Base-by-base conservation (phyloP, 2,797 vertebrate species). In the Lateolabrax maculatus region DNA sequence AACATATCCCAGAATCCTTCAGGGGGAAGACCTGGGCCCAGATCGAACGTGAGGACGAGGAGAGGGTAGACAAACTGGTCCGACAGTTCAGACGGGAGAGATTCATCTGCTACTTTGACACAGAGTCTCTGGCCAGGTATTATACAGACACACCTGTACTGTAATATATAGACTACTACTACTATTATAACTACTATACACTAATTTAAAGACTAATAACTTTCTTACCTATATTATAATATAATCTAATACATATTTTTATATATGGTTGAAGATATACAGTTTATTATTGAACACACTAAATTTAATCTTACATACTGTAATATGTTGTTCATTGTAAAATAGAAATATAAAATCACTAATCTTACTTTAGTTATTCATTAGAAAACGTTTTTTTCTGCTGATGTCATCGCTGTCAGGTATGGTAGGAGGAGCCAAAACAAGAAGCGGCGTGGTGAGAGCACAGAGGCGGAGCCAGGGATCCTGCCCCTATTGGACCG, bases 1-100 rank as follows among this genome's bases (percentile, higher is more conserved):
- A 94, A 75, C 91, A 96, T 43, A 94, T 97, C 81, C 97, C 97
- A 88, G 93, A 95, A 73, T 97, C 96, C 60, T 97, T 97, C 92
- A 95, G 94, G 70, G 97, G 96, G 49, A 98, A 98, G 90, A 97
- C 94, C 0, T 96, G 95, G 96, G 92, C 95, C 60, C 97, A 98
- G 78, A 96, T 98, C 18, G 95, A 96, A 92, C 89, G 92, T 75
- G 97, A 98, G 91, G 97, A 98, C 60, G 96, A 98, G 80, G 81
- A 95, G 70, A 97, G 96, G 92, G 96, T 97, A 71, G 94, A 97
- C 34, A 87, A 84, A 36, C 94, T 98, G 46, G 96, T 97, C 12
- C 95, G 87, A 53, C 96, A 98, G 87, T 97, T 97, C 87, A 95
- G 94, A 89, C 92, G 94, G 64, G 96, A 95, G 11, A 90, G 80